Conservation (phyloP, 2,113 vertebrate genomes). For the Perca schrenkii region DNA sequence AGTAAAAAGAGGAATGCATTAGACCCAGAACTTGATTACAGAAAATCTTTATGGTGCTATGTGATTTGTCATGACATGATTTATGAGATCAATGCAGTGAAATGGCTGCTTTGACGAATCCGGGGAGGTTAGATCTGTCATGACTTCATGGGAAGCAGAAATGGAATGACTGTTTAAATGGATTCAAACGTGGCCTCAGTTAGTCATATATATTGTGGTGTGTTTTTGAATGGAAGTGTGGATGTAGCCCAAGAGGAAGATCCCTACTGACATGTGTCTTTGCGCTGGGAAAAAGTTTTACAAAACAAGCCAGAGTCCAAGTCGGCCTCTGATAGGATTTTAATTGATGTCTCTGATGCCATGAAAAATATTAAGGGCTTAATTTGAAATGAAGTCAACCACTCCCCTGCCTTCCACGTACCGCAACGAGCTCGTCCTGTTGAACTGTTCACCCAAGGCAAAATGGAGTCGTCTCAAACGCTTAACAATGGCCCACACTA, state of each 20-base stretch:
- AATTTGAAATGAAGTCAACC: constrained; percentile 79
- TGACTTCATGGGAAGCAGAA: constrained; percentile 79
- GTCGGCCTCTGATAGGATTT: constrained; percentile 78
- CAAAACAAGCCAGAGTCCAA: constrained; percentile 64
- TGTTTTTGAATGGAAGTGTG: constrained; percentile 72
- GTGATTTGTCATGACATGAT: constrained; percentile 73
- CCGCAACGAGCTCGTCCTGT: constrained; percentile 25
- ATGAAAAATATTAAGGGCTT: constrained; percentile 80
- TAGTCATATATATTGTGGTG: constrained; percentile 49
- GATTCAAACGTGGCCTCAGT: constrained; percentile 62
- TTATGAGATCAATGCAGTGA: constrained; percentile 73
- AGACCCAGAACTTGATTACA: constrained; percentile 48
- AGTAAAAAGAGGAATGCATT: constrained; percentile 7
- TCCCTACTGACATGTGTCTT: constrained; percentile 62
- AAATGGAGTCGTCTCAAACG: constrained; percentile 59
- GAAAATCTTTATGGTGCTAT: constrained; percentile 46
- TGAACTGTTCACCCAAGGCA: constrained; percentile 72
- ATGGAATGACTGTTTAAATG: constrained; percentile 70
- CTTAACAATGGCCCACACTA: constrained; percentile 70
- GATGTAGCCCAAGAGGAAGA: constrained; percentile 69
- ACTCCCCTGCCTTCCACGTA: constrained; percentile 55
- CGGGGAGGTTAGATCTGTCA: constrained; percentile 68
- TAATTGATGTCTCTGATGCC: constrained; percentile 75
- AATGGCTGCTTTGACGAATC: constrained; percentile 62
- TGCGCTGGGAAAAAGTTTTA: constrained; percentile 69